phyloP scores from a whole-genome alignment of 1,140 invertebrate genomes.

The Coptotermes formosanus region DNA sequence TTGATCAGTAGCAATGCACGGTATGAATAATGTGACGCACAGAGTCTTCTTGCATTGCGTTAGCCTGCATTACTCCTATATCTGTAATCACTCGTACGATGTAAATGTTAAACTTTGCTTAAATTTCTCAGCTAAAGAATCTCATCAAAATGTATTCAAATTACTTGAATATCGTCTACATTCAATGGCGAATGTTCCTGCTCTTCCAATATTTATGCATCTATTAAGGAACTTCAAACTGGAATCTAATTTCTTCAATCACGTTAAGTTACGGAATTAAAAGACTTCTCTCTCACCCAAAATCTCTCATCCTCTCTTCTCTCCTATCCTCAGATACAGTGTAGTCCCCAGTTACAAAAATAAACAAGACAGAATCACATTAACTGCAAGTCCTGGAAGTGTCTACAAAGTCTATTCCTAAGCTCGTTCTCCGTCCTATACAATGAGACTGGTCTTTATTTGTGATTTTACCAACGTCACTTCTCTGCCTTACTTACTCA shows the following conservation, averaged over 20 bases:
- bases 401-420: neutral
- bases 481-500: neutral
- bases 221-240: neutral
- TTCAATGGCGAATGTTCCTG: neutral
- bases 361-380: neutral
- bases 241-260: neutral
- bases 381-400: neutral
- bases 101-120: neutral
- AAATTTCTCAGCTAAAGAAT: neutral
- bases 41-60: too few species aligned
- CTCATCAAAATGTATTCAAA: neutral
- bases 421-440: neutral
- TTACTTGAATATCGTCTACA: neutral
- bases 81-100: too few species aligned
- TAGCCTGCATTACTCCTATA: too few species aligned
- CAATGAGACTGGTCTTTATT: neutral
- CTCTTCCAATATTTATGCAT: neutral
- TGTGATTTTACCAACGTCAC: neutral
- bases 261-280: neutral
- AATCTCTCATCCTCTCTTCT: neutral
- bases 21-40: too few species aligned
- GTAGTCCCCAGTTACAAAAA: neutral
- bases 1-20: too few species aligned
- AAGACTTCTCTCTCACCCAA: neutral
- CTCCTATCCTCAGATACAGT: neutral